phyloP scores from a whole-genome alignment of 2,797 vertebrate species.

The Leptatherina wallacei region DNA sequence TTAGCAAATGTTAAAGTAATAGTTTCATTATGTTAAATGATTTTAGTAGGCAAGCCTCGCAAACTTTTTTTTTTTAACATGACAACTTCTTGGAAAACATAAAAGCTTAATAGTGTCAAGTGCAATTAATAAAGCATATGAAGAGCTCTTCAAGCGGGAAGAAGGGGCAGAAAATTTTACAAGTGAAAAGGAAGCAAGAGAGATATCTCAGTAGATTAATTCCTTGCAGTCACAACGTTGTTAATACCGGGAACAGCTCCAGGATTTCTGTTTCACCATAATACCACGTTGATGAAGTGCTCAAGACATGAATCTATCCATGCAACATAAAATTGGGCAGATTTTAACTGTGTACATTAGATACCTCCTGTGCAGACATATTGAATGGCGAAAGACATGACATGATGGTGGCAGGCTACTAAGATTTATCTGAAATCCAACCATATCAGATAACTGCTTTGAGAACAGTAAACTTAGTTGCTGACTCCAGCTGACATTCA shows the following conservation, averaged over 20 bases:
- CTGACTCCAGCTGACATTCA: conserved; percentile 76
- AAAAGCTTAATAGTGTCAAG: conserved; percentile 56
- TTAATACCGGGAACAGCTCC: conserved; percentile 69
- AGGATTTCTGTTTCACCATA: conserved; percentile 71
- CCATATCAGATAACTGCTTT: conserved; percentile 79
- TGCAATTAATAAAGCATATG: conserved; percentile 64
- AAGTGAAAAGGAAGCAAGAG: conserved; percentile 63
- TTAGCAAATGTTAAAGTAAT: conserved; percentile 44
- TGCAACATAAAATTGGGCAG: conserved; percentile 65
- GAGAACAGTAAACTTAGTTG: conserved; percentile 79
- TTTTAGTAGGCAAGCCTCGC: conserved; percentile 22
- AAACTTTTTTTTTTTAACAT: conserved; percentile 53
- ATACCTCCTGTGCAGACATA: conserved; percentile 77
- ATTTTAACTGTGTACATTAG: conserved; percentile 74
- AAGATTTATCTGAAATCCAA: conserved; percentile 83
- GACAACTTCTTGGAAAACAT: conserved; percentile 59
- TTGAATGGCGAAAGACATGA: conserved; percentile 81
- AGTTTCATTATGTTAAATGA: conserved; percentile 32
- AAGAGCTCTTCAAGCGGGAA: conserved; percentile 57
- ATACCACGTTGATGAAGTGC: conserved; percentile 68
- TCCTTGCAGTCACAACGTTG: conserved; percentile 55
- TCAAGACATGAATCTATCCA: conserved; percentile 65
- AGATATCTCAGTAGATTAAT: conserved; percentile 71
- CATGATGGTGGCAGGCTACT: conserved; percentile 76
- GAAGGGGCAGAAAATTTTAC: conserved; percentile 63